Conservation (phyloP, 1,140 invertebrate species). For the Musca domestica region DNA sequence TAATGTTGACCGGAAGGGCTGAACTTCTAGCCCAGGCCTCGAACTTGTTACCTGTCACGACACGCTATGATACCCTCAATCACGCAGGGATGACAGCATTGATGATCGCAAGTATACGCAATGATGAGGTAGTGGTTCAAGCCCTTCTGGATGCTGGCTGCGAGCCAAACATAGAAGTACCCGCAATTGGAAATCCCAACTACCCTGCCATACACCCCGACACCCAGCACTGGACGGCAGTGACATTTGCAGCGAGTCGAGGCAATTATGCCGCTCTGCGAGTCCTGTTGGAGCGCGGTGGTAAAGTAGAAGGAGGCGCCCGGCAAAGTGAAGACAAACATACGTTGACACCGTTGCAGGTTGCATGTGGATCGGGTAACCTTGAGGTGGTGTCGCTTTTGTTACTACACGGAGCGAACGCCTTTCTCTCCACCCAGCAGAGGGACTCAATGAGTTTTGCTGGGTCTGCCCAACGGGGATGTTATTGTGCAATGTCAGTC, state of each 20-base stretch:
- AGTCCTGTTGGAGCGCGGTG: constrained; percentile 73
- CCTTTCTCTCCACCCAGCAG: constrained; percentile 79
- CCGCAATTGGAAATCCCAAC: constrained; percentile 43
- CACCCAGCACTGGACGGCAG: constrained; percentile 75
- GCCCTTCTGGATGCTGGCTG: constrained; percentile 75
- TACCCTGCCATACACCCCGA: constrained; percentile 63
- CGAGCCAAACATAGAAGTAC: constrained; percentile 72
- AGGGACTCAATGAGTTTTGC: constrained; percentile 83
- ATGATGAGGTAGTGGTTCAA: constrained; percentile 72
- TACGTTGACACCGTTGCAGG: constrained; percentile 82
- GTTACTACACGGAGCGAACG: constrained; percentile 78
- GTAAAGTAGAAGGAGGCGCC: constrained; percentile 82
- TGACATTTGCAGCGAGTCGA: constrained; percentile 68
- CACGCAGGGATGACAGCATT: constrained; percentile 75
- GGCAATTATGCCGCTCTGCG: constrained; percentile 59
- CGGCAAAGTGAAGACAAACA: constrained; percentile 76
- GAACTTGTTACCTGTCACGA: constrained; percentile 69
- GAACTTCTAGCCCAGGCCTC: constrained; percentile 78
- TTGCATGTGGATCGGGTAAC: constrained; percentile 78
- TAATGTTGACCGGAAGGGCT: constrained; percentile 71
- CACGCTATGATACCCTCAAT: constrained; percentile 72
- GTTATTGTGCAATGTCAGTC: constrained; percentile 81
- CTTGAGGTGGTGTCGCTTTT: constrained; percentile 77
- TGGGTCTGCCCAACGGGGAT: constrained; percentile 77
- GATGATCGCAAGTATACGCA: constrained; percentile 77